Base-by-base conservation (phyloP, 2,113 vertebrate species). In the Bostrychus sinensis region DNA sequence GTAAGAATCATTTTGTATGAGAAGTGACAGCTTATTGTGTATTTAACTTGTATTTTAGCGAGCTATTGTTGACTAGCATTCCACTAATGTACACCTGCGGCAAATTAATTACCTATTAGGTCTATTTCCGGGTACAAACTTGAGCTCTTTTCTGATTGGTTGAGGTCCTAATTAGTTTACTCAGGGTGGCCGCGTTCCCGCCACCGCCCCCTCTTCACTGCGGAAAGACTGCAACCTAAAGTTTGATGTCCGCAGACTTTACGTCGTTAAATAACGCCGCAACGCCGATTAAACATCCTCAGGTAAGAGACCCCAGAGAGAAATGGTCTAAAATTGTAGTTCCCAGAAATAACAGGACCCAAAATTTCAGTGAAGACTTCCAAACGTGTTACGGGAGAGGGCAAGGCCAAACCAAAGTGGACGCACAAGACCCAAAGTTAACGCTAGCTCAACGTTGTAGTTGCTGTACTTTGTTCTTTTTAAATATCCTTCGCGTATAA, bases 111-210 rank as follows among this genome's bases (percentile, higher is more conserved):
- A n/a, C 3, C 54, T 34, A 48, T 30, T 30, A 8, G n/a, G 11
- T 13, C 3, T 2, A 56, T 57, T 81, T 73, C 76, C 75, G 66
- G 70, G 73, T 4, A 9, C 46, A 20, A 16, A 55, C 42, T 55
- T 32, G 2, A 0, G 16, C 20, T 46, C 39, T 17, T 0, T 43
- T 45, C 66, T 84, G 84, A 90, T 89, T 89, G 89, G 87, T 63
- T 4, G 30, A 74, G 9, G 9, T 0, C 55, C 56, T 77, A 73
- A 85, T 79, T 82, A 85, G 77, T 89, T 85, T 85, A 86, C 55
- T 84, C 75, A 78, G 39, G 12, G 38, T 43, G 37, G 77, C 60
- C 13, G 68, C n/a, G 65, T 83, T 77, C 78, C 80, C 85, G 80
- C 82, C 82, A 62, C 37, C 42, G 72, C 84, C 70, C 61, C 56